Evolutionary conservation across 2,113 vertebrate genomes (phyloP), one percentile per base, ranked within the genome.

Genomic region (Pelodiscus sinensis): DNA sequence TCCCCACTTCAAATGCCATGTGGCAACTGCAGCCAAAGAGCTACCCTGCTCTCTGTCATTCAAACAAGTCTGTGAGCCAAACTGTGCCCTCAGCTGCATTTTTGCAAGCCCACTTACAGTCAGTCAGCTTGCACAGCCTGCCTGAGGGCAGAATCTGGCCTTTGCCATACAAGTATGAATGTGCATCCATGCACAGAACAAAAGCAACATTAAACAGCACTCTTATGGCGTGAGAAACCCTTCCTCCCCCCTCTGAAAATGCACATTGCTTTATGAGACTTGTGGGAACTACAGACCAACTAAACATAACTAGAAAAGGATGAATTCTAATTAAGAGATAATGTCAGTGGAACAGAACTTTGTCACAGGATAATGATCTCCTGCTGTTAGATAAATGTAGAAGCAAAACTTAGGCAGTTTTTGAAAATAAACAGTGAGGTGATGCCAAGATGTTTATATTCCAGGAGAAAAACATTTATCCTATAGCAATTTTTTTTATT

Each of bases 331-430:
- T 98, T 97, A 97, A 94, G 94, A 95, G 94, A 97, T 97, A 97
- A 97, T 97, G 95, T 96, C 87, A 97, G 93, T 91, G 94, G 90
- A 97, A 96, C 84, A 97, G 95, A 97, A 95, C 96, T 96, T 97
- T 97, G 96, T 97, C 96, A 97, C 94, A 96, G 92, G 96, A 95
- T 98, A 98, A 98, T 97, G 96, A 98, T 97, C 96, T 97, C 97
- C 97, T 97, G 97, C 96, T 96, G 97, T 96, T 98, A 97, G 96
- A 98, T 97, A 96, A 98, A 98, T 96, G 97, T 96, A 94, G 92
- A 97, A 97, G 96, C 90, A 95, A 97, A 95, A 97, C 95, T 95
- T 97, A 93, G 78, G 89, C 92, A 96, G 95, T 95, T 97, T 98
- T 95, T 96, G 96, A 96, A 97, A 97, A 92, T 94, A 94, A 98